Evolutionary conservation across 1,140 invertebrate genomes (phyloP).

Genomic region (Drosophila auraria): DNA sequence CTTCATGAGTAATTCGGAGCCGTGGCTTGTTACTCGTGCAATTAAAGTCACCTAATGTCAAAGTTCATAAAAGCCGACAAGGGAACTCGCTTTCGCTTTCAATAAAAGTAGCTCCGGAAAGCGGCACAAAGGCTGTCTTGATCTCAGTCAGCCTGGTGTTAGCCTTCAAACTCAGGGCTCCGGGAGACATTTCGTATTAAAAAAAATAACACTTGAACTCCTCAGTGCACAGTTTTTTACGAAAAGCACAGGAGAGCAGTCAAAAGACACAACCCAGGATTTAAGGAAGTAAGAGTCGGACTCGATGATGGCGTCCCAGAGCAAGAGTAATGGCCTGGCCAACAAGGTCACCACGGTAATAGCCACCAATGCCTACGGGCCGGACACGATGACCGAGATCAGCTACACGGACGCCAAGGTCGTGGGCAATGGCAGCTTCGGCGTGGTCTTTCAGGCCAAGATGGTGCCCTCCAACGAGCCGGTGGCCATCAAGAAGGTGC

Average conservation of each 20-base stretch:
- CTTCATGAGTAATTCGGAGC: too few species aligned
- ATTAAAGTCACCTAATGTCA: not conserved
- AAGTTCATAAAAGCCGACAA: not conserved
- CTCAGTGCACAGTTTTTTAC: not conserved
- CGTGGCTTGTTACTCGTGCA: too few species aligned
- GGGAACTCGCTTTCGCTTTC: slow-evolving; percentile 6
- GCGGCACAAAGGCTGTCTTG: not conserved
- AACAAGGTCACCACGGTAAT: slow-evolving; percentile 96
- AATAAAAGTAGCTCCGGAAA: not conserved
- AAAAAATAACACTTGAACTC: slow-evolving; percentile 8
- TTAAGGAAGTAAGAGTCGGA: not conserved
- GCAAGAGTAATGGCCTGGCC: slow-evolving; percentile 5
- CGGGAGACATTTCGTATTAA: slow-evolving; percentile 5
- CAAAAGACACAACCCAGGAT: slow-evolving; percentile 5
- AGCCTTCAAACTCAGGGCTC: not conserved
- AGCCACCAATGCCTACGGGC: slow-evolving; percentile 96
- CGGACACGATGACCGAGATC: slow-evolving; percentile 96
- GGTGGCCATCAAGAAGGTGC: slow-evolving; percentile 99
- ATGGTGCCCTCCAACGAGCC: slow-evolving; percentile 96
- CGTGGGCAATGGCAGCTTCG: slow-evolving; percentile 99
- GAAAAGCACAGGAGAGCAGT: not conserved
- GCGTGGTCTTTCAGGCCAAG: slow-evolving; percentile 99
- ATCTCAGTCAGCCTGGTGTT: not conserved
- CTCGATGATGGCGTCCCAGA: slow-evolving; percentile 32
- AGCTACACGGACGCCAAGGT: slow-evolving; percentile 98